phyloP scores from a whole-genome alignment of 1,140 invertebrate genomes.

The Battus philenor region DNA sequence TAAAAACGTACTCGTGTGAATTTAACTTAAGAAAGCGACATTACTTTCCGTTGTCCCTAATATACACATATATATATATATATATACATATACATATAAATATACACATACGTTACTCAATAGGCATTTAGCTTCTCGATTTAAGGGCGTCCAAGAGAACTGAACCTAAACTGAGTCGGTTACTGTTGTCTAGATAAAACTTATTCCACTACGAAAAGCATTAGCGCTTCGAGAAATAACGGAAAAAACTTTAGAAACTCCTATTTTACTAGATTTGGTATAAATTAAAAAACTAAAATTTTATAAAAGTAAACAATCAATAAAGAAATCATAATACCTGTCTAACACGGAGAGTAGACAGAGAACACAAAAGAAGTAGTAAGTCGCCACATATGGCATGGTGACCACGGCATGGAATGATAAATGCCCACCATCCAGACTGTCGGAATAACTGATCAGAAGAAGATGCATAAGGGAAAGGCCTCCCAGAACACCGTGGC shows the following conservation, averaged over 20 bases:
- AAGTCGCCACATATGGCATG: conserved; percentile 70
- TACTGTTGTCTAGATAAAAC: too few relatives aligned
- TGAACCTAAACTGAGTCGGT: too few relatives aligned
- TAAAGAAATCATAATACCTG: conserved; percentile 36
- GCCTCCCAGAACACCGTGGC: conserved; percentile 65
- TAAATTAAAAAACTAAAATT: neutral
- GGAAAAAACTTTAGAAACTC: neutral
- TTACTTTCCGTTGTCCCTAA: too few relatives aligned
- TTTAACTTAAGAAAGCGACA: too few relatives aligned
- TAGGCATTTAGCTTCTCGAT: too few relatives aligned
- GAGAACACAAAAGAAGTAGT: conserved; percentile 70
- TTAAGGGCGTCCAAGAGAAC: too few relatives aligned
- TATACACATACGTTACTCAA: too few relatives aligned
- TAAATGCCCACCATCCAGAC: conserved; percentile 62
- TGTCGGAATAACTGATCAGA: conserved; percentile 64
- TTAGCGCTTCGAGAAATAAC: too few relatives aligned
- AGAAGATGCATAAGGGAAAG: conserved; percentile 67
- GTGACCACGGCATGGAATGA: conserved; percentile 69
- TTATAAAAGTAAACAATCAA: conserved; percentile 6
- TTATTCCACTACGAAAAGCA: too few relatives aligned
- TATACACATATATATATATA: too few relatives aligned
- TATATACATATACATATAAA: too few relatives aligned
- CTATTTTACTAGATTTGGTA: neutral
- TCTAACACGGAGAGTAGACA: conserved; percentile 70
- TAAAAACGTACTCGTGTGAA: too few relatives aligned